Evolutionary conservation across 2,113 vertebrate species (phyloP).

Genomic region (Origma solitaria): DNA sequence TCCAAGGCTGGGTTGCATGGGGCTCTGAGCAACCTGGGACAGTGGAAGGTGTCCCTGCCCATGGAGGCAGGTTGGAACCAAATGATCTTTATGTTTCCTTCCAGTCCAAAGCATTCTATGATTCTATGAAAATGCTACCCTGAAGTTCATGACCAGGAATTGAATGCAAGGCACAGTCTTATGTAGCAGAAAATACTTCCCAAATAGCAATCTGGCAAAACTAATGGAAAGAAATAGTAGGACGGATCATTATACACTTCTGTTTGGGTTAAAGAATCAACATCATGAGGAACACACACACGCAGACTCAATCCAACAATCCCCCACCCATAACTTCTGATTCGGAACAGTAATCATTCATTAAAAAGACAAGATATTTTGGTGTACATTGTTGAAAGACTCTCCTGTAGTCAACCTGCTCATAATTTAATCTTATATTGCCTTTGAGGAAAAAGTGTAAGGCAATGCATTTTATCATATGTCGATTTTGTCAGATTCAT

Average conservation of each 20-base stretch:
- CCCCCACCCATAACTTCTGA: accelerated
- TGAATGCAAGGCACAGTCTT: background rate
- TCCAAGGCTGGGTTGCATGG: background rate
- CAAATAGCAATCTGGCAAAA: background rate
- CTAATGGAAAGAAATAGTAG: background rate
- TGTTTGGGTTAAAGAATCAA: background rate
- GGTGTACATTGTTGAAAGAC: background rate
- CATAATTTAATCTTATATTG: background rate
- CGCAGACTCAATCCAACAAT: accelerated
- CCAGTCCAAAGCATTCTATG: background rate
- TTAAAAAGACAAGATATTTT: background rate
- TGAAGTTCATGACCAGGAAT: background rate
- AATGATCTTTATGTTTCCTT: background rate
- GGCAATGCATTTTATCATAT: background rate
- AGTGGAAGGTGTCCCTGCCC: background rate
- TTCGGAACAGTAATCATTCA: background rate
- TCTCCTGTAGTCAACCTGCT: background rate
- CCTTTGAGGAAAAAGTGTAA: background rate
- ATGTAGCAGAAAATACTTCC: background rate
- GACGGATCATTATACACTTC: background rate
- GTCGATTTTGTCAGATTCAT: background rate
- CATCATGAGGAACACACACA: background rate
- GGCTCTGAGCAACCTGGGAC: background rate
- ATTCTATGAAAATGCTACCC: background rate
- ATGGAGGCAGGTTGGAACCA: background rate